Evolutionary conservation across 2,888 invertebrate species (phyloP), one percentile per base, ranked within the genome.

Genomic region (Calameuta pallipes): DNA sequence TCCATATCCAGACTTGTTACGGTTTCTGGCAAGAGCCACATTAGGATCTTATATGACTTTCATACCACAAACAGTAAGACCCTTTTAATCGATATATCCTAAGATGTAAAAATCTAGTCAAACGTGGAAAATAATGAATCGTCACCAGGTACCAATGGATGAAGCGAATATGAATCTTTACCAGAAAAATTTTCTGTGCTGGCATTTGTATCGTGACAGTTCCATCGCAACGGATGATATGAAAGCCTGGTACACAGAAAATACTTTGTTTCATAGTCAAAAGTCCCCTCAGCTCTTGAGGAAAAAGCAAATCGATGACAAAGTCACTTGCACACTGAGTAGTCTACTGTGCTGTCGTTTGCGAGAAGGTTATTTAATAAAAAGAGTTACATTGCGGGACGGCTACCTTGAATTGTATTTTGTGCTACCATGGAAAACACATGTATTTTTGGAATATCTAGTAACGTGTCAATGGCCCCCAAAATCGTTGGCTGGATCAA

Each of bases 11-110:
- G 96, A 96, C 89, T 92, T 97, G 77, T 93, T 97, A 92, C 93
- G 94, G 87, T 96, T 96, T 90, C 93, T 97, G 83, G 94, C 96
- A 69, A 93, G 94, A 79, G 95, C 96, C 33, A 96, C 96, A 9
- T 94, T 95, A 87, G 97, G 97, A 78, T 93, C 94, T 79, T 95
- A 94, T 89, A 92, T 96, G 88, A 93, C 94, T 76, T 92, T 91
- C 76, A 92, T 93, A 84, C 94, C 94, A 73, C 90, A 93, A 84
- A 83, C 89, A 81, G 93, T 93, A 91, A 89, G 91, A 92, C 81
- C 31, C 74, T 75, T 69, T 56, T 56, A 9, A 23, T 56, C 23
- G 56, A 56, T 56, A 56, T 15, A 75, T 23, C 23, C 56, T 56
- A 15, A 12, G 30, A 35, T 15, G 15, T 56, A 71, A 23, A n/a